Conservation (phyloP, 1,140 invertebrate genomes). For the Micrasema minimum region DNA sequence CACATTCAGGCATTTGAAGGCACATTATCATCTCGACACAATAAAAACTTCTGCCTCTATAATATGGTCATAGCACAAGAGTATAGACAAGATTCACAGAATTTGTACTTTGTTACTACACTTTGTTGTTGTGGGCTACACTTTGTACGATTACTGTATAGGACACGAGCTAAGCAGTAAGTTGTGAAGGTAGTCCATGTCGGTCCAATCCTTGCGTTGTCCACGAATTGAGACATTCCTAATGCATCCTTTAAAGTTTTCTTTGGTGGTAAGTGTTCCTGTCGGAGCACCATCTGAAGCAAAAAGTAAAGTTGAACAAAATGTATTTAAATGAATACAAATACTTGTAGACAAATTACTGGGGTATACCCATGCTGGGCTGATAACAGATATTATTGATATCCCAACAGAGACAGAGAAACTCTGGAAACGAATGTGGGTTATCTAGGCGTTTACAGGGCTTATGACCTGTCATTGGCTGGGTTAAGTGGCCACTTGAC, state of each 20-base stretch:
- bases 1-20: too few relatives aligned
- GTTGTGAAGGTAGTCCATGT: constrained; percentile 84
- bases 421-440: too few relatives aligned
- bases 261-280: constrained; percentile 56
- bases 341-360: too few relatives aligned
- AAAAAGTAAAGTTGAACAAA: neutral
- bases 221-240: constrained; percentile 79
- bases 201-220: constrained; percentile 81
- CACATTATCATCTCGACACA: too few relatives aligned
- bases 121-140: neutral
- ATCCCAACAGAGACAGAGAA: too few relatives aligned
- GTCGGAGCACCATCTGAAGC: constrained; percentile 51
- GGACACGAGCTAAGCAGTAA: constrained; percentile 89
- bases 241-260: constrained; percentile 93
- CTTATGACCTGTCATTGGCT: too few relatives aligned
- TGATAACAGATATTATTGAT: too few relatives aligned
- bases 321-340: too few relatives aligned
- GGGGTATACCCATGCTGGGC: too few relatives aligned
- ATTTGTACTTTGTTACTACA: constrained; percentile 22
- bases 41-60: neutral
- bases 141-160: constrained; percentile 55
- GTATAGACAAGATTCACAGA: neutral
- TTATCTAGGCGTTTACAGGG: too few relatives aligned
- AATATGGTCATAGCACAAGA: too few relatives aligned
- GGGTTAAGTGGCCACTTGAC: too few relatives aligned